Conservation (phyloP, 2,888 invertebrate species). For the Eucera pruinosa region DNA sequence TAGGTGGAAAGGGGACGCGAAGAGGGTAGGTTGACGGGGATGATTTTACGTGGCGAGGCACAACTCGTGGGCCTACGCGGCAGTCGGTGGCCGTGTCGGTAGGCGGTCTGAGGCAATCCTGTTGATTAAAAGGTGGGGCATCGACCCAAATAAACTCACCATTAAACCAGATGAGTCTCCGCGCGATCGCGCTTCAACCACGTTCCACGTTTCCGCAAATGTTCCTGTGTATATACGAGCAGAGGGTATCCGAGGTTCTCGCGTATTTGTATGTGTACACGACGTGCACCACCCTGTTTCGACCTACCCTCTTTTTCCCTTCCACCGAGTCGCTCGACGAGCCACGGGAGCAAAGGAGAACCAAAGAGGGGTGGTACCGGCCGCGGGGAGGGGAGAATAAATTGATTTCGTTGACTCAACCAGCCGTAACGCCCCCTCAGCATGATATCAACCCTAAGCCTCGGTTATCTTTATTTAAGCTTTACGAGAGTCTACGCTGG, state of each 20-base stretch:
- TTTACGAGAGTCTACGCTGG: conserved; percentile 81
- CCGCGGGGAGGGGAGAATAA: conserved; percentile 79
- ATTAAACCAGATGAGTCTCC: conserved; percentile 78
- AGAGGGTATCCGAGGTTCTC: background rate
- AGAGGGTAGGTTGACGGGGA: conserved; percentile 65
- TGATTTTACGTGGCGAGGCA: conserved; percentile 70
- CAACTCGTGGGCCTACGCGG: conserved; percentile 67
- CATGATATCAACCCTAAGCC: conserved; percentile 83
- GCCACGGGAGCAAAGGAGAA: conserved; percentile 62
- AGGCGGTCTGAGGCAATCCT: conserved; percentile 76
- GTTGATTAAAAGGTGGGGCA: conserved; percentile 78
- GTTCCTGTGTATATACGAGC: conserved; percentile 26
- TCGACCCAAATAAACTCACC: conserved; percentile 78
- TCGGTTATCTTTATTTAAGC: conserved; percentile 84
- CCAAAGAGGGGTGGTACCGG: conserved; percentile 54
- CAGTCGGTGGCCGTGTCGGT: conserved; percentile 74
- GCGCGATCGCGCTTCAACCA: conserved; percentile 72
- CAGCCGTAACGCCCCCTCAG: conserved; percentile 83
- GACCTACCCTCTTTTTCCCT: conserved; percentile 66
- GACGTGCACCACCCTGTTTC: conserved; percentile 59
- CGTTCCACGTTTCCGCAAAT: conserved; percentile 66
- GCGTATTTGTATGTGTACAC: background rate
- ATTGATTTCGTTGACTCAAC: conserved; percentile 84
- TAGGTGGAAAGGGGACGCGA: background rate
- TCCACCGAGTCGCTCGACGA: conserved; percentile 40